These are phyloP conservation scores for Oophaga pumilio DNA, from an alignment of 2,113 vertebrate species.

Conservation along the genomic window DNA sequence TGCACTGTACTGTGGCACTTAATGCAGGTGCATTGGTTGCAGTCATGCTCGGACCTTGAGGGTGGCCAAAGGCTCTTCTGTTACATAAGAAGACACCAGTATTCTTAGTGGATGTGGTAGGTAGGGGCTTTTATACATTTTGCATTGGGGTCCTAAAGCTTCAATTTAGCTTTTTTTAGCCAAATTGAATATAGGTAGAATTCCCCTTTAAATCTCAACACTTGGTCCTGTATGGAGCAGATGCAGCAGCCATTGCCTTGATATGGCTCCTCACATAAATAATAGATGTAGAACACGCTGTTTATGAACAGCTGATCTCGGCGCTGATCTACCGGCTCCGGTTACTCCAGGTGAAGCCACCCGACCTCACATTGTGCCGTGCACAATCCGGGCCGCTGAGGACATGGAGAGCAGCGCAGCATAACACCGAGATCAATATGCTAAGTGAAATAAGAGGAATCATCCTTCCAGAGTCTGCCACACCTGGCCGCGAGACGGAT, in stretches of 20 bases:
- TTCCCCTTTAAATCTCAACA: not conserved
- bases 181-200: not conserved
- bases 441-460: slow-evolving; percentile 10
- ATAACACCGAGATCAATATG: slow-evolving; percentile 7
- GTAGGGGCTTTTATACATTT: no score
- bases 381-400: not conserved
- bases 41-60: no score
- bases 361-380: slow-evolving; percentile 4
- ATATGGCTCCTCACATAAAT: not conserved
- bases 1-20: no score
- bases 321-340: slow-evolving; percentile 33
- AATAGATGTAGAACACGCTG: slow-evolving; percentile 30
- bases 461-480: not conserved
- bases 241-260: slow-evolving; percentile 3
- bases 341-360: slow-evolving; percentile 18
- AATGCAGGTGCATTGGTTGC: no score
- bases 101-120: no score
- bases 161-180: not conserved
- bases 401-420: not conserved
- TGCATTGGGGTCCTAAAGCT: no score
- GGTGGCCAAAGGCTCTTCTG: no score
- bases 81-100: no score
- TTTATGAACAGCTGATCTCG: slow-evolving; percentile 50
- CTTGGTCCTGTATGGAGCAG: not conserved
- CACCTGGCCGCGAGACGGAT: not conserved